Evolutionary conservation across 2,113 vertebrate genomes (phyloP).

Genomic region (Passer montanus): DNA sequence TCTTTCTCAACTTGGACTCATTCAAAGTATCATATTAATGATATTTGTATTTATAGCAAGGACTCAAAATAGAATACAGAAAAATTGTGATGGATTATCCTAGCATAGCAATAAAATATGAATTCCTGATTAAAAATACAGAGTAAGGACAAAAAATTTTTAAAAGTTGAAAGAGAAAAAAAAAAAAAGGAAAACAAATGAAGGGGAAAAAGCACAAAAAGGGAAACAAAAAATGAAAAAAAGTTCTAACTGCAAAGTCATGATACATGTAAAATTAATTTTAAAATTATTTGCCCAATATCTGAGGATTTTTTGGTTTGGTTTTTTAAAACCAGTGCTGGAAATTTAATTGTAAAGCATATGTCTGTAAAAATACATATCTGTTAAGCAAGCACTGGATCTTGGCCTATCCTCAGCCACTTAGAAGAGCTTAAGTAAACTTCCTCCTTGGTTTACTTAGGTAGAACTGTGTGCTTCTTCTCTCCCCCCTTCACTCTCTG

Average conservation of each 20-base stretch:
- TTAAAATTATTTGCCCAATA: neutral
- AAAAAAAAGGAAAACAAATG: neutral
- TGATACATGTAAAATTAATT: neutral
- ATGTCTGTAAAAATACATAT: fast-evolving
- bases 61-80: neutral
- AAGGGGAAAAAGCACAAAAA: neutral
- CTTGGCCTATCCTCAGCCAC: neutral
- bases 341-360: neutral
- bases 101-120: neutral
- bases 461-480: neutral
- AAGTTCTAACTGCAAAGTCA: neutral
- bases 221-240: neutral
- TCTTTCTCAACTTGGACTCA: neutral
- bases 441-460: neutral
- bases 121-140: neutral
- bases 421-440: neutral
- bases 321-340: fast-evolving
- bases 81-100: neutral
- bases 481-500: too few relatives aligned
- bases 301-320: neutral
- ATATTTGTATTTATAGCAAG: neutral
- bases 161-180: neutral
- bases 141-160: fast-evolving
- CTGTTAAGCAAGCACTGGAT: neutral
- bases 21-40: neutral